These are phyloP conservation scores for Vesta saturnalis DNA, from an alignment of 2,888 invertebrate genomes.

Conservation along the genomic window DNA sequence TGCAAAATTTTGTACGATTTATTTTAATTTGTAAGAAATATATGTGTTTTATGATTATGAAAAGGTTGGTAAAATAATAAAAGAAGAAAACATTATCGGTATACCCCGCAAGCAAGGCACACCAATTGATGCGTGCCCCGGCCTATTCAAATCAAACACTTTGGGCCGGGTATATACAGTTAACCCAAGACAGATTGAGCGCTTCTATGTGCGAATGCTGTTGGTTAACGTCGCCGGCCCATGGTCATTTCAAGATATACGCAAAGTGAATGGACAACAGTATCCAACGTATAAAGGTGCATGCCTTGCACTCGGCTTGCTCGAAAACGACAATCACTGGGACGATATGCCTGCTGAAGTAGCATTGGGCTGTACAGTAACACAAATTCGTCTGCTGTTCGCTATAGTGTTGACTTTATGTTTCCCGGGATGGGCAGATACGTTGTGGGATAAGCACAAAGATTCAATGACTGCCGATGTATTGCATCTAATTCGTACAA, in stretches of 20 bases:
- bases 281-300: conserved; percentile 36
- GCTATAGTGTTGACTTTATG: conserved; percentile 50
- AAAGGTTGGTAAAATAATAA: too few species aligned
- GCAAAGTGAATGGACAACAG: conserved; percentile 49
- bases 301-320: conserved; percentile 37
- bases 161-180: conserved; percentile 46
- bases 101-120: conserved; percentile 41
- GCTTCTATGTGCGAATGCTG: conserved; percentile 40
- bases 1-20: too few species aligned
- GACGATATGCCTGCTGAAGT: too few species aligned
- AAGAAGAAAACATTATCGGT: too few species aligned
- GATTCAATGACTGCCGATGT: conserved; percentile 46
- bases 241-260: conserved; percentile 50
- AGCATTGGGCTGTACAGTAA: conserved; percentile 50
- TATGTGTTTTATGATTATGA: too few species aligned
- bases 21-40: too few species aligned
- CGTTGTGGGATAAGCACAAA: conserved; percentile 46
- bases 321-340: conserved; percentile 47
- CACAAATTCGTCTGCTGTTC: conserved; percentile 49
- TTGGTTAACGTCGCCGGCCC: conserved; percentile 42
- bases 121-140: conserved; percentile 38
- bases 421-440: conserved; percentile 44
- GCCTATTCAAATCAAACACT: conserved; percentile 40
- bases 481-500: conserved; percentile 46
- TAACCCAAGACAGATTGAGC: conserved; percentile 34